phyloP scores from a whole-genome alignment of 2,113 vertebrate species.

The Hemicordylus capensis region DNA sequence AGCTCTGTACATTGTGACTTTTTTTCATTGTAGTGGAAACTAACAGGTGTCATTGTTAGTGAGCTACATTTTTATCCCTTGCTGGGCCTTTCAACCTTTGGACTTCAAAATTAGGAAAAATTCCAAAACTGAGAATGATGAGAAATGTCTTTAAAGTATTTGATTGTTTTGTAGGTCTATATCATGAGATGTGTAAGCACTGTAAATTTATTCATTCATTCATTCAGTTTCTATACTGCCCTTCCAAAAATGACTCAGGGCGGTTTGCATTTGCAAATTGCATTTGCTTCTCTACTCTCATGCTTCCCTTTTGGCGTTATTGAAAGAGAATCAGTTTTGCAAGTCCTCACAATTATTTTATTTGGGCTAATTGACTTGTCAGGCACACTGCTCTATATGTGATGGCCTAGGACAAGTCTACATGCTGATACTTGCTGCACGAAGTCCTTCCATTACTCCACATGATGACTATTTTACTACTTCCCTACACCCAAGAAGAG shows the following conservation, averaged over 20 bases:
- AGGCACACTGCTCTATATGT: not conserved
- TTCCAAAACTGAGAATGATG: not conserved
- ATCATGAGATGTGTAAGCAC: not conserved
- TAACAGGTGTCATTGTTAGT: not conserved
- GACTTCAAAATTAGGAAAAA: not conserved
- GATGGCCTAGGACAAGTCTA: not conserved
- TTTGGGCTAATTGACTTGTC: not conserved
- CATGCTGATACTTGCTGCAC: not conserved
- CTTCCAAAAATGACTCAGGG: too few species aligned
- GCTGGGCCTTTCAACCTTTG: not conserved
- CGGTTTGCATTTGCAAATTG: not conserved
- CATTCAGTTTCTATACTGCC: too few species aligned
- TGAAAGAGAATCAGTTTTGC: not conserved
- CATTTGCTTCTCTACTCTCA: not conserved
- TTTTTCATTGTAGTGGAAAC: not conserved
- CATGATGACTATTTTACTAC: not conserved
- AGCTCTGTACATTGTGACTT: not conserved
- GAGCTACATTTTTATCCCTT: not conserved
- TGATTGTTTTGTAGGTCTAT: not conserved
- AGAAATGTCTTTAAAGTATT: not conserved
- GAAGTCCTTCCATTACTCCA: not conserved
- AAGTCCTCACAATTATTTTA: not conserved
- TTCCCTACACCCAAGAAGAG: not conserved
- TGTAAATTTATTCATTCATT: too few species aligned
- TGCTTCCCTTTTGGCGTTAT: rapidly evolving